Conservation (phyloP, 1,140 invertebrate genomes). For the Phthorimaea operculella region DNA sequence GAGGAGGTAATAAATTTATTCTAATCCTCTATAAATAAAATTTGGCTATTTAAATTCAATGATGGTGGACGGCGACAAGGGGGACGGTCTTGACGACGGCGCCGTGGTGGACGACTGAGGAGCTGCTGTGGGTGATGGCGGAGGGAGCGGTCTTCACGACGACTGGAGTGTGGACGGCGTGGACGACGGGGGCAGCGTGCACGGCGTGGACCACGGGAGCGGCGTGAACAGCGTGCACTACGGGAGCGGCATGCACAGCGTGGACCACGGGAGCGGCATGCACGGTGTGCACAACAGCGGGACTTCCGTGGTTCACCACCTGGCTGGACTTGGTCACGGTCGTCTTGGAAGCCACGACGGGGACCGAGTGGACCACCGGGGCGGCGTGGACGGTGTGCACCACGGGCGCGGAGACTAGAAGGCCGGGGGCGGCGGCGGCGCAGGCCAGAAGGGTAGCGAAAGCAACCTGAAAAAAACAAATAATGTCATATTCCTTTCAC, state of each 20-base stretch:
- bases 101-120: slow-evolving; percentile 56
- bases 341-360: slow-evolving; percentile 53
- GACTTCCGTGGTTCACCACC: slow-evolving; percentile 48
- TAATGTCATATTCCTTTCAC: not conserved
- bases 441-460: slow-evolving; percentile 67
- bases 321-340: slow-evolving; percentile 57
- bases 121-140: slow-evolving; percentile 48
- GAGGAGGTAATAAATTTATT: slow-evolving; percentile 9
- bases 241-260: slow-evolving; percentile 25
- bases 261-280: slow-evolving; percentile 54
- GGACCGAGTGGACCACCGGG: slow-evolving; percentile 47
- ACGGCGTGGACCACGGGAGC: slow-evolving; percentile 47
- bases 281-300: slow-evolving; percentile 31
- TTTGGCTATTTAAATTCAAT: slow-evolving; percentile 1
- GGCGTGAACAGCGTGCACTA: slow-evolving; percentile 50
- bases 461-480: slow-evolving; percentile 43
- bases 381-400: slow-evolving; percentile 41
- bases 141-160: slow-evolving; percentile 46
- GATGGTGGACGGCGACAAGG: slow-evolving; percentile 62
- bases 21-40: slow-evolving; percentile 5
- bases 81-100: slow-evolving; percentile 68
- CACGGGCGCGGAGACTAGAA: slow-evolving; percentile 50
- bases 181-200: slow-evolving; percentile 34
- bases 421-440: slow-evolving; percentile 63
- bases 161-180: slow-evolving; percentile 39